These are phyloP conservation scores for Epinephelus lanceolatus DNA, from an alignment of 2,113 vertebrate genomes.

Conservation along the genomic window DNA sequence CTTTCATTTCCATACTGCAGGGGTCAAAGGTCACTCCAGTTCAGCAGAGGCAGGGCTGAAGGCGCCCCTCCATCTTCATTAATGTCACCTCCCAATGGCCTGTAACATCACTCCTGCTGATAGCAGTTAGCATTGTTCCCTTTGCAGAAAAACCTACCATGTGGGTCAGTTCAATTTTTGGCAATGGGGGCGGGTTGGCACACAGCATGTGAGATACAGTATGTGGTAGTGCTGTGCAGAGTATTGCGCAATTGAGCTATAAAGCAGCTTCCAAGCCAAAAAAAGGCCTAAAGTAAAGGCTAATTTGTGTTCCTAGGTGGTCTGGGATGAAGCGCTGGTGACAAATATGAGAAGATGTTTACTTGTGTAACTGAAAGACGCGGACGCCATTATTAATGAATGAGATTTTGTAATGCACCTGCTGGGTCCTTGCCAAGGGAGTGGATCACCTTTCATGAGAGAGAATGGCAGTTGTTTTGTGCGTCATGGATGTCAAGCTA, in stretches of 20 bases:
- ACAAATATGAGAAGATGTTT: conserved; percentile 79
- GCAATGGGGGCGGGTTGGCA: conserved; percentile 12
- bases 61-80: conserved; percentile 52
- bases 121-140: conserved; percentile 34
- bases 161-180: conserved; percentile 39
- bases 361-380: conserved; percentile 79
- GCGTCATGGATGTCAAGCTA: conserved; percentile 37
- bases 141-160: conserved; percentile 18
- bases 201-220: not conserved
- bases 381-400: conserved; percentile 74
- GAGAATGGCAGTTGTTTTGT: conserved; percentile 58
- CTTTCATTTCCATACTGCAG: conserved; percentile 40
- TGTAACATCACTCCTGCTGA: conserved; percentile 46
- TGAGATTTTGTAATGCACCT: conserved; percentile 81
- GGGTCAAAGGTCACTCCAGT: conserved; percentile 59
- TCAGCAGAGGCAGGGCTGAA: conserved; percentile 14
- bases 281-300: not conserved
- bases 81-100: conserved; percentile 33
- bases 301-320: conserved; percentile 3
- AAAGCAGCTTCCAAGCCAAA: conserved; percentile 42
- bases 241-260: not conserved
- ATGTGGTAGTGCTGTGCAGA: not conserved
- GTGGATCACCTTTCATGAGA: conserved; percentile 74
- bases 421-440: conserved; percentile 66
- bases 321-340: conserved; percentile 28